Percentiles rank a stretch among this genome's conserved stretches.
These are phyloP conservation scores for Sycophila texana DNA, from an alignment of 2,888 invertebrate species.

Conservation along the genomic window DNA sequence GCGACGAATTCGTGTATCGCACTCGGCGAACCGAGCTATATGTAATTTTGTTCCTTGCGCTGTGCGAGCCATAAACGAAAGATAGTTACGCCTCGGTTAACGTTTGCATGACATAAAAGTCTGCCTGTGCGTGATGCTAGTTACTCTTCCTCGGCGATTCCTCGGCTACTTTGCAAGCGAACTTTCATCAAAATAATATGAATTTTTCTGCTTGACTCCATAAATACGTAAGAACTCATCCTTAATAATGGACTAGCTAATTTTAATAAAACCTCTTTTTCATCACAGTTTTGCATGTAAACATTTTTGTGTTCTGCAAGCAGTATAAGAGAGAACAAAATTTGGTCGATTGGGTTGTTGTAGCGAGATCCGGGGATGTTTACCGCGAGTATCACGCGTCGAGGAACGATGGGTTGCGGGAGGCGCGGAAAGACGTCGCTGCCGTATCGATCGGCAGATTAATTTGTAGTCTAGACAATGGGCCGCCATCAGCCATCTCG, in stretches of 20 bases:
- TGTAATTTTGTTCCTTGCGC: neutral
- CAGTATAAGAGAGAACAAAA: neutral
- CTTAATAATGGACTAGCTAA: too few relatives aligned
- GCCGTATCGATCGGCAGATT: constrained; percentile 73
- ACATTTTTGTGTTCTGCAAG: too few relatives aligned
- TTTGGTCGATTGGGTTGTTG: neutral
- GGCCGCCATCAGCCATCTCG: constrained; percentile 72
- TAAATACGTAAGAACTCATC: too few relatives aligned
- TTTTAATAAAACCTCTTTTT: too few relatives aligned
- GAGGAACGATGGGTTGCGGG: neutral
- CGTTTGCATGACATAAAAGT: too few relatives aligned
- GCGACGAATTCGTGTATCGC: too few relatives aligned
- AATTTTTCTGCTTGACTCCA: too few relatives aligned
- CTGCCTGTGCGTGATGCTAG: too few relatives aligned
- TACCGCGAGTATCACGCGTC: neutral
- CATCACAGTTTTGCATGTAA: too few relatives aligned
- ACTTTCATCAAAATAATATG: too few relatives aligned
- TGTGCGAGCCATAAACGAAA: neutral
- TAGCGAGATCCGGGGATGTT: neutral
- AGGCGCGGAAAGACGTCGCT: constrained; percentile 64
- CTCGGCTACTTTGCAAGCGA: too few relatives aligned
- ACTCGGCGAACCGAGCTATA: neutral
- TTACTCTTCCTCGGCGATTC: too few relatives aligned
- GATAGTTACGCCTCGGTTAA: neutral
- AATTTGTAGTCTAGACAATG: constrained; percentile 75